These are phyloP conservation scores for Heterodera carotae DNA, from an alignment of 1,140 invertebrate genomes.

Conservation along the genomic window DNA sequence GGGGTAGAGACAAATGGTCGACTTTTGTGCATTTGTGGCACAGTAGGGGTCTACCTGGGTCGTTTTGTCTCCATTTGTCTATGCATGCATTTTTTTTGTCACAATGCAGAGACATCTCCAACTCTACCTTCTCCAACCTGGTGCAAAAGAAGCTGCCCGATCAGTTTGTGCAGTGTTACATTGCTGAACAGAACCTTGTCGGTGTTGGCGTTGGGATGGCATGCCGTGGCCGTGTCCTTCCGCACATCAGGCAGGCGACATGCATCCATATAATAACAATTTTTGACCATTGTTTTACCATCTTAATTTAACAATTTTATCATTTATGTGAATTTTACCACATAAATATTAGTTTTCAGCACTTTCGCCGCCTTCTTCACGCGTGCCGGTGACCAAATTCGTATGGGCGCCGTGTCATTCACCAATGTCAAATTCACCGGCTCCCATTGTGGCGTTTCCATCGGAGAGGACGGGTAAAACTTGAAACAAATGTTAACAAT, in stretches of 20 bases:
- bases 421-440: slow-evolving; percentile 92
- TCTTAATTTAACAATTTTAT: too few relatives aligned
- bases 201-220: slow-evolving; percentile 85
- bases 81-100: too few relatives aligned
- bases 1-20: too few relatives aligned
- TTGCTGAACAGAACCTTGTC: slow-evolving; percentile 77
- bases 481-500: neutral
- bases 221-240: slow-evolving; percentile 61
- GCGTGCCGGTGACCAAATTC: slow-evolving; percentile 91
- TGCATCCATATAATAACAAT: neutral
- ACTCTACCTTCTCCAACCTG: slow-evolving; percentile 93
- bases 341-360: slow-evolving; percentile 68
- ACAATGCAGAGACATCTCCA: slow-evolving; percentile 91
- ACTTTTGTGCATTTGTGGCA: too few relatives aligned
- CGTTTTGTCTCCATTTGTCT: too few relatives aligned
- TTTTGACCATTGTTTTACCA: slow-evolving; percentile 67
- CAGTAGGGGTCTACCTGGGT: too few relatives aligned
- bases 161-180: slow-evolving; percentile 94
- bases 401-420: slow-evolving; percentile 98
- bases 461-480: slow-evolving; percentile 67
- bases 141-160: slow-evolving; percentile 76
- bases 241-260: slow-evolving; percentile 53
- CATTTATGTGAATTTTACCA: too few relatives aligned
- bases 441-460: slow-evolving; percentile 91
- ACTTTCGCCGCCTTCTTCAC: slow-evolving; percentile 98